Evolutionary conservation across 2,113 vertebrate species (phyloP).

Genomic region (Anhinga anhinga): DNA sequence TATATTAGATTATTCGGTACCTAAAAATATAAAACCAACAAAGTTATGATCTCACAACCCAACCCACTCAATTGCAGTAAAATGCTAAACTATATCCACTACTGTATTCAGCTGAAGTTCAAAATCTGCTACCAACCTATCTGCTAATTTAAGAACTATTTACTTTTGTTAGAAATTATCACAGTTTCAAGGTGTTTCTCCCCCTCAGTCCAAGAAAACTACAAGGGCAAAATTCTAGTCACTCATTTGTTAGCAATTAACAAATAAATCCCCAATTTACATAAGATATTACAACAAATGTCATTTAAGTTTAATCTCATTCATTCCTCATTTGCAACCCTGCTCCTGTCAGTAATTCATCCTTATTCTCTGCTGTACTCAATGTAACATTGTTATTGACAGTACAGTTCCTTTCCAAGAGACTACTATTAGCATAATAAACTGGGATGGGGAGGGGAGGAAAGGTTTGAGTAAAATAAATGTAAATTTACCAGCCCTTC

Average conservation of each 20-base stretch:
- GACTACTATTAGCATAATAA: neutral
- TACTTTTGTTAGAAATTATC: neutral
- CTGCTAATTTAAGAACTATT: neutral
- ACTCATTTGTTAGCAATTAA: neutral
- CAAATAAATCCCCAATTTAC: neutral
- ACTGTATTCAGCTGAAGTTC: neutral
- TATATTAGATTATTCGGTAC: neutral
- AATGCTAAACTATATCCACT: neutral
- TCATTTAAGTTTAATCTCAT: neutral
- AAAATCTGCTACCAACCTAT: neutral
- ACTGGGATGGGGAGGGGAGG: neutral
- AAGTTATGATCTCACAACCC: neutral
- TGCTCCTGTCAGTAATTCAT: neutral
- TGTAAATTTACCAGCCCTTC: constrained; percentile 72
- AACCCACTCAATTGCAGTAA: neutral
- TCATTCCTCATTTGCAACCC: neutral
- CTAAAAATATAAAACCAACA: neutral
- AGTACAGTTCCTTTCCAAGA: neutral
- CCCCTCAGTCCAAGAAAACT: neutral
- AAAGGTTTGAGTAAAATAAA: neutral
- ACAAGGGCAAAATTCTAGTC: neutral
- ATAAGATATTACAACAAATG: neutral
- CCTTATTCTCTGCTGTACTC: neutral
- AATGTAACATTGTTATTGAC: neutral
- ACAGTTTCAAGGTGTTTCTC: neutral